Evolutionary conservation across 2,888 invertebrate genomes (phyloP).

Genomic region (Tinea trinotella): DNA sequence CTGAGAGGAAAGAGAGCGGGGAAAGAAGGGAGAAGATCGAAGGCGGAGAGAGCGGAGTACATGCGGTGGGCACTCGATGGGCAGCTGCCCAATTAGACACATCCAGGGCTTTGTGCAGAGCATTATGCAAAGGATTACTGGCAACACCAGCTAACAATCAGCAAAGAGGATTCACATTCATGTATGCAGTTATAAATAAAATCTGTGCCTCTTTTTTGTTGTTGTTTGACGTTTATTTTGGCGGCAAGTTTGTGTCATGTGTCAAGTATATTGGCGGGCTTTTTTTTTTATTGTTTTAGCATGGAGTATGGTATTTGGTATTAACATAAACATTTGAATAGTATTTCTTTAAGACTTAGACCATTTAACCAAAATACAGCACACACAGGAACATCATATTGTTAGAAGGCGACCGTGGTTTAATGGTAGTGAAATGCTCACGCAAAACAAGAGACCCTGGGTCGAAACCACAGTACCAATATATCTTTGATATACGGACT

Average conservation of each 20-base stretch:
- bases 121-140: slow-evolving; percentile 78
- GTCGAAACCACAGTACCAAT: no score
- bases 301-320: no score
- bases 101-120: slow-evolving; percentile 82
- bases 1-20: slow-evolving; percentile 59
- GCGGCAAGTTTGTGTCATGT: no score
- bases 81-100: slow-evolving; percentile 87
- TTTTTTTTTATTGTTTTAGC: no score
- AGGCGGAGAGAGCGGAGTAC: slow-evolving; percentile 68
- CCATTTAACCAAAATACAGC: no score
- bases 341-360: no score
- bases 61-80: slow-evolving; percentile 86
- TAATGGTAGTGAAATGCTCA: no score
- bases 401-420: no score
- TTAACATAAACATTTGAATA: no score
- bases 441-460: no score
- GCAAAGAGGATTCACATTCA: slow-evolving; percentile 82
- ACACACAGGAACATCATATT: no score
- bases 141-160: slow-evolving; percentile 78
- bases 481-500: no score
- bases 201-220: neutral
- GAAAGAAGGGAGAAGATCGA: slow-evolving; percentile 58
- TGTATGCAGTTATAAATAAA: slow-evolving; percentile 64
- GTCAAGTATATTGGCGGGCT: neutral
- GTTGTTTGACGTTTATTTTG: neutral